These are phyloP conservation scores for Euphonia xanthogaster DNA, from an alignment of 2,797 vertebrate genomes.

Conservation along the genomic window DNA sequence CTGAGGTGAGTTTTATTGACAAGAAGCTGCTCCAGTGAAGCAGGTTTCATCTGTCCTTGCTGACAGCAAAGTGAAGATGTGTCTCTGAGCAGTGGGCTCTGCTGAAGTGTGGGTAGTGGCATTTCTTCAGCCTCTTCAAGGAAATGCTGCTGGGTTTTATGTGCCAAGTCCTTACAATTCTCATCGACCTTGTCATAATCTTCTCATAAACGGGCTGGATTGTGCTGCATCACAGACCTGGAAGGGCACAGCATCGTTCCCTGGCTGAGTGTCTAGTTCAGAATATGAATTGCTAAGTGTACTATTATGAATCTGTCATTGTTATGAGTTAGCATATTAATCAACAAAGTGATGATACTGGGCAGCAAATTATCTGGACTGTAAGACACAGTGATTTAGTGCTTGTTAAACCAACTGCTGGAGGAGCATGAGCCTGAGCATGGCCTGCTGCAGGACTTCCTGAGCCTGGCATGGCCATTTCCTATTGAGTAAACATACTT, in stretches of 20 bases:
- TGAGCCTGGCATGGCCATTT: not conserved
- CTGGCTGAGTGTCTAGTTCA: not conserved
- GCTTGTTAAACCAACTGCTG: not conserved
- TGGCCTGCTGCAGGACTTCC: not conserved
- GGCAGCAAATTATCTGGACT: not conserved
- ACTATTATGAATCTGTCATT: not conserved
- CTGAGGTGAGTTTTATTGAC: not conserved
- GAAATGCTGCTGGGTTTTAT: not conserved
- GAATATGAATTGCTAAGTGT: not conserved
- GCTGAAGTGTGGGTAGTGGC: not conserved
- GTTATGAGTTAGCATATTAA: not conserved
- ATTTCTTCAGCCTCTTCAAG: not conserved
- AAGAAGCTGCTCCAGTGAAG: not conserved
- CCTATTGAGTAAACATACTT: not conserved
- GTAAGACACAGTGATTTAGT: not conserved
- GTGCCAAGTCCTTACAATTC: not conserved
- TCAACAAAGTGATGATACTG: not conserved
- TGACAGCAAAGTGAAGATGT: not conserved
- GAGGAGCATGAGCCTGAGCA: not conserved
- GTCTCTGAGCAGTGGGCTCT: not conserved
- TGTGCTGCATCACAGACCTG: not conserved
- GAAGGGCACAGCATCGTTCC: not conserved
- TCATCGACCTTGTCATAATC: not conserved
- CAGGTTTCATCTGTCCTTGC: not conserved
- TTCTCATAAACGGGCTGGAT: not conserved